Percentiles rank a stretch among this genome's conserved stretches.
These are phyloP conservation scores for Drosophila ananassae DNA, from an alignment of 1,140 invertebrate genomes.

Conservation along the genomic window DNA sequence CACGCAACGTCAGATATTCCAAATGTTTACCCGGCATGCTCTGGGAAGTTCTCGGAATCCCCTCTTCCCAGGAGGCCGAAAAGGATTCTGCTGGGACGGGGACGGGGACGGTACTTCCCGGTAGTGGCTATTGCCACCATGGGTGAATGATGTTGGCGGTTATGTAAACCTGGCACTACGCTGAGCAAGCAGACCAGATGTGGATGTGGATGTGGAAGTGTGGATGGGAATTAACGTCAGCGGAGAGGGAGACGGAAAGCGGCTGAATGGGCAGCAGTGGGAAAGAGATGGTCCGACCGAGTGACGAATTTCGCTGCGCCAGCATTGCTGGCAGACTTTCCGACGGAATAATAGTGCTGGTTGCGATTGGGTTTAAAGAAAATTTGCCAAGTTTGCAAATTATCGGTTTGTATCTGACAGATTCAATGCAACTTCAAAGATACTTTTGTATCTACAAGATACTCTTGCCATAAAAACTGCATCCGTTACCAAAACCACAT, in stretches of 20 bases:
- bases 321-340: constrained; percentile 62
- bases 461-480: not conserved
- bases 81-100: constrained; percentile 7
- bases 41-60: too few species aligned
- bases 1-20: constrained; percentile 14
- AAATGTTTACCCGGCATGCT: too few species aligned
- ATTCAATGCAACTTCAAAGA: not conserved
- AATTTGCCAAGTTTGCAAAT: not conserved
- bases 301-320: constrained; percentile 73
- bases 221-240: constrained; percentile 68
- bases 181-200: constrained; percentile 42
- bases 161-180: constrained; percentile 63
- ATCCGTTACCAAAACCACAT: too few species aligned
- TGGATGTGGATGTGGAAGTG: constrained; percentile 18
- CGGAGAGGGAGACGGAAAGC: constrained; percentile 14
- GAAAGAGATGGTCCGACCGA: constrained; percentile 25
- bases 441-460: not conserved
- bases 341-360: constrained; percentile 52
- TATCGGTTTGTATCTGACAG: not conserved
- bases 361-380: not conserved
- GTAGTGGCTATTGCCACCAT: not conserved
- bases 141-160: constrained; percentile 30
- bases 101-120: constrained; percentile 7
- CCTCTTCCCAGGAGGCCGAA: not conserved
- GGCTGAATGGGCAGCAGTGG: constrained; percentile 5